phyloP scores from a whole-genome alignment of 2,888 invertebrate genomes.

The Pocota personata region DNA sequence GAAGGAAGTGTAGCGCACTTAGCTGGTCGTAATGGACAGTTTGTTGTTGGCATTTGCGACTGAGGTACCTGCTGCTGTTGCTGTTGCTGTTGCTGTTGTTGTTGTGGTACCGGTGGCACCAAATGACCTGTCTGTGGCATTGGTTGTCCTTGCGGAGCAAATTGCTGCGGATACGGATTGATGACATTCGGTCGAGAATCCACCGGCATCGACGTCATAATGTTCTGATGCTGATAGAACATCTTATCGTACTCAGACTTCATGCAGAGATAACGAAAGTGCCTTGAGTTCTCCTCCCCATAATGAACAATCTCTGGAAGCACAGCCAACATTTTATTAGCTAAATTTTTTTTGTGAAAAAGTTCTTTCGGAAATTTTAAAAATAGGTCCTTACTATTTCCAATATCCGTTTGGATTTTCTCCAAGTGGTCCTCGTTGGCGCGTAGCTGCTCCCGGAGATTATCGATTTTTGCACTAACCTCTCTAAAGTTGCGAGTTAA shows the following conservation, averaged over 20 bases:
- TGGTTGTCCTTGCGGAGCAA: background rate
- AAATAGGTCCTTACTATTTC: conserved; percentile 77
- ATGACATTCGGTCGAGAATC: conserved; percentile 31
- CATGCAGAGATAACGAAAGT: conserved; percentile 82
- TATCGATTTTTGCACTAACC: conserved; percentile 78
- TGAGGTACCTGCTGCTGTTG: background rate
- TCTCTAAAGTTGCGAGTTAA: conserved; percentile 79
- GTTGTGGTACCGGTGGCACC: background rate
- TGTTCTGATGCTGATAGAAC: conserved; percentile 81
- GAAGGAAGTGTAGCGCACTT: background rate
- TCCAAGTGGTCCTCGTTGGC: conserved; percentile 76
- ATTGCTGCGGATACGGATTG: conserved; percentile 40
- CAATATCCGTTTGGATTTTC: conserved; percentile 77
- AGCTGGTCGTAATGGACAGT: background rate
- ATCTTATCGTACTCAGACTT: conserved; percentile 82
- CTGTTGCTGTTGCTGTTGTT: background rate
- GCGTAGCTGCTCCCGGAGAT: conserved; percentile 77
- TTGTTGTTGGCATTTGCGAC: background rate
- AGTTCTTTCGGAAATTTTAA: background rate
- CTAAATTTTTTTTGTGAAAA: conserved; percentile 27
- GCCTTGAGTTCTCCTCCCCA: conserved; percentile 81
- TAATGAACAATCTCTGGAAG: conserved; percentile 79
- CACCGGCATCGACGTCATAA: conserved; percentile 72
- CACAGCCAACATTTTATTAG: conserved; percentile 21
- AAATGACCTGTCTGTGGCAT: background rate